Evolutionary conservation across 1,140 invertebrate genomes (phyloP), one percentile per base, ranked within the genome.

Genomic region (Macrobrachium rosenbergii): DNA sequence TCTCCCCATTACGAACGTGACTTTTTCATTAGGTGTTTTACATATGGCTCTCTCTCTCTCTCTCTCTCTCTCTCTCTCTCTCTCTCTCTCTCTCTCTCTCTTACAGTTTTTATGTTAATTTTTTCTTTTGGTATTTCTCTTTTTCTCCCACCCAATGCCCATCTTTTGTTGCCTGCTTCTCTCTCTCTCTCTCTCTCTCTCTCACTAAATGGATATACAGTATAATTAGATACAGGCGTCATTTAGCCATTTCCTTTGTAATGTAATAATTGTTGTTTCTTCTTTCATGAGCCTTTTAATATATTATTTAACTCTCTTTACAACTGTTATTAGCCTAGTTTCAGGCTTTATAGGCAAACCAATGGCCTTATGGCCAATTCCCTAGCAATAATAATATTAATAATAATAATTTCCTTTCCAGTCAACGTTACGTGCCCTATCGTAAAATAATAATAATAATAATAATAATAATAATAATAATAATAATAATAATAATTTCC

Each of bases 1-100:
- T 52, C 45, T 52, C 45, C 45, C 45, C 45, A n/a, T n/a, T 10
- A 52, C 45, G 45, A 52, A 52, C 45, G 45, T 52, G 52, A 8
- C 72, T 16, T 37, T 23, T 28, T 75, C 2, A 45, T 77, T 21
- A 6, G 19, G 17, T 58, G 21, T 58, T 21, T 52, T 52, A 45
- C 73, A 37, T 75, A 37, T 19, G 43, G 17, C 28, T 43, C 73
- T 10, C 67, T 23, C 23, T 23, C 28, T 43, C 73, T 19, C 58
- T 52, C 73, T 75, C 73, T 52, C 58, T 52, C 73, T 75, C 73
- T 52, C 58, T 23, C 73, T 75, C 73, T 52, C 17, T 5, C 23
- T 10, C 58, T 19, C 58, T 43, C 58, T 75, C 28, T 37, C 23
- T 17, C 37, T 73, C 58, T 37, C 58, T 28, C 58, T 11, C 58